Evolutionary conservation across 1,140 invertebrate species (phyloP).

Genomic region (Leptopilina clavipes): DNA sequence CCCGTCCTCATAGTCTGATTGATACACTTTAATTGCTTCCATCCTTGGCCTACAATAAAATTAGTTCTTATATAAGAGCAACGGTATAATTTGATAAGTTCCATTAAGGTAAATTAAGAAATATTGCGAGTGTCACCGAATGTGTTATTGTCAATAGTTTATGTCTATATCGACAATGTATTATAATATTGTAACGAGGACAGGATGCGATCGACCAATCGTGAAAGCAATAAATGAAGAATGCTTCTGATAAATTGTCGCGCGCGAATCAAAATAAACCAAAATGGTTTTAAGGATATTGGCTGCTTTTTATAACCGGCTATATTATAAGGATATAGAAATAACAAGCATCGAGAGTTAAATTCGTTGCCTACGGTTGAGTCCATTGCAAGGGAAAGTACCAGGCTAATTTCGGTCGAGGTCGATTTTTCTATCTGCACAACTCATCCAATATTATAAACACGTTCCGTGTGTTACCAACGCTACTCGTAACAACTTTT

Average conservation of each 20-base stretch:
- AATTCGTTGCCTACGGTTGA: constrained; percentile 5
- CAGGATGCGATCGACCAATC: constrained; percentile 8
- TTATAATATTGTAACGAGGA: constrained; percentile 3
- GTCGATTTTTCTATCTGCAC: constrained; percentile 32
- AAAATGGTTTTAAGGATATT: constrained; percentile 37
- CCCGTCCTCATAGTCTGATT: background rate
- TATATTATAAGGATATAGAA: background rate
- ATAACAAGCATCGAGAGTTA: background rate
- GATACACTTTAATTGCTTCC: background rate
- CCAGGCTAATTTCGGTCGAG: constrained; percentile 25
- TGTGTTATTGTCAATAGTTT: background rate
- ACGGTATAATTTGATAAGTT: background rate
- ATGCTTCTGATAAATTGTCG: constrained; percentile 41
- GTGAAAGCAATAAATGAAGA: background rate
- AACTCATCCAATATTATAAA: constrained; percentile 33
- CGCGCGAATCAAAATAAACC: background rate
- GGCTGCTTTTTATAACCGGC: background rate
- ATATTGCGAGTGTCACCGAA: background rate
- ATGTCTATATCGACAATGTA: background rate
- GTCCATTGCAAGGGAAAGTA: constrained; percentile 33
- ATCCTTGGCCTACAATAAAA: constrained; percentile 3
- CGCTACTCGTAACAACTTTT: constrained; percentile 22
- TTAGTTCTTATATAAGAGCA: background rate
- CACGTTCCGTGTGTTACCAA: constrained; percentile 21
- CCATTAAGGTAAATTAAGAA: background rate